Percentiles rank a stretch among this genome's conserved stretches.
Evolutionary conservation across 2,113 vertebrate genomes (phyloP).

Genomic region (Albula goreensis): DNA sequence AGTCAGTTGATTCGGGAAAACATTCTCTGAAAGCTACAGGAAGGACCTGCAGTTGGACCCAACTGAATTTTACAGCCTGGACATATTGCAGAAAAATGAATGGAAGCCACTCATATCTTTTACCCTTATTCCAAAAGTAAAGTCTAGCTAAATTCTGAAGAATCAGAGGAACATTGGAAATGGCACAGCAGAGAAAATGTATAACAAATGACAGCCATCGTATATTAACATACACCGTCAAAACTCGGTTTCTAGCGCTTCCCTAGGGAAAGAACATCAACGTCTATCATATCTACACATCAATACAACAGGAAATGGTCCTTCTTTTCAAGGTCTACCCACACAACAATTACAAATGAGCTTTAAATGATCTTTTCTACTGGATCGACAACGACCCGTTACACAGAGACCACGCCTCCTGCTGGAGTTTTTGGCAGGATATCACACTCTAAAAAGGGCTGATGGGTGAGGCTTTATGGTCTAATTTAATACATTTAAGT

Average conservation of each 20-base stretch:
- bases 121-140: neutral
- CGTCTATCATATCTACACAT: neutral
- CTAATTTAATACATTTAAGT: constrained; percentile 10
- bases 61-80: neutral
- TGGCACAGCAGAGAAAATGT: constrained; percentile 1
- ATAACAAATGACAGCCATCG: neutral
- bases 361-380: constrained; percentile 42
- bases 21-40: neutral
- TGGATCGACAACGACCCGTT: constrained; percentile 46
- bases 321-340: neutral
- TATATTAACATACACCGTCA: neutral
- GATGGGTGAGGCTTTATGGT: constrained; percentile 10
- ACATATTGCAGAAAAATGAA: neutral
- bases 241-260: neutral
- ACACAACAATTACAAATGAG: neutral
- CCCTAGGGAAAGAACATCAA: neutral
- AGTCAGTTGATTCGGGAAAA: neutral
- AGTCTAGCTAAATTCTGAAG: neutral
- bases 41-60: neutral
- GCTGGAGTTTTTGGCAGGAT: neutral
- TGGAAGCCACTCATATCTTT: neutral
- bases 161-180: neutral
- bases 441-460: constrained; percentile 28
- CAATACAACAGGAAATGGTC: neutral
- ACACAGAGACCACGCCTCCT: constrained; percentile 28